Percentiles rank a stretch among this genome's conserved stretches.
These are phyloP conservation scores for Sminthurinus aureus DNA, from an alignment of 2,888 invertebrate species.

Conservation along the genomic window DNA sequence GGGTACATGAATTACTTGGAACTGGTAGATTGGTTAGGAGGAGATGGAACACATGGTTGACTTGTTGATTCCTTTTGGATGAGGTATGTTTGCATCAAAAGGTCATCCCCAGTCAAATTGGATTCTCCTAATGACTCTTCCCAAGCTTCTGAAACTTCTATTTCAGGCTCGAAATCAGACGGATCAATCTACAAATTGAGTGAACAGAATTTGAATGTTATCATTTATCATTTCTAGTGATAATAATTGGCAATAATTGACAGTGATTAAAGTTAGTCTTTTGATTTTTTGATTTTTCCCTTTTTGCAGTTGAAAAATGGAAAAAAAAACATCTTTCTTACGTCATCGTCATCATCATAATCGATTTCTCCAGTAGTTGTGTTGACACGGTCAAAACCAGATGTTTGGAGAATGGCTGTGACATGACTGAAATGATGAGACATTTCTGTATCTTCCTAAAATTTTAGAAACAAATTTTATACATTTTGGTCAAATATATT, in stretches of 20 bases:
- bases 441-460: conserved; percentile 50
- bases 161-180: conserved; percentile 55
- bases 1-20: conserved; percentile 8
- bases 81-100: conserved; percentile 49
- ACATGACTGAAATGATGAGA: conserved; percentile 52
- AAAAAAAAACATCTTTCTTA: conserved; percentile 22
- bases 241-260: not conserved
- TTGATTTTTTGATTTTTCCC: not conserved
- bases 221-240: too few relatives aligned
- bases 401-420: conserved; percentile 47
- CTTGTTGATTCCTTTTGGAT: conserved; percentile 7
- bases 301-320: not conserved
- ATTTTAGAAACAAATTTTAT: too few relatives aligned
- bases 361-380: conserved; percentile 54
- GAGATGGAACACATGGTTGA: conserved; percentile 16
- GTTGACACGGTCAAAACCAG: conserved; percentile 47
- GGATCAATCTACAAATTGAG: conserved; percentile 46
- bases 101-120: conserved; percentile 53
- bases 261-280: not conserved
- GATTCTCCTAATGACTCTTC: conserved; percentile 39
- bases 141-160: conserved; percentile 57
- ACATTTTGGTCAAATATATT: not conserved
- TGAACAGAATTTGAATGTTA: not conserved
- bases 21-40: not conserved
- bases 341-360: conserved; percentile 57